Percentiles rank a stretch among this genome's conserved stretches.
These are phyloP conservation scores for Trisateles emortualis DNA, from an alignment of 2,888 invertebrate genomes.

Conservation along the genomic window DNA sequence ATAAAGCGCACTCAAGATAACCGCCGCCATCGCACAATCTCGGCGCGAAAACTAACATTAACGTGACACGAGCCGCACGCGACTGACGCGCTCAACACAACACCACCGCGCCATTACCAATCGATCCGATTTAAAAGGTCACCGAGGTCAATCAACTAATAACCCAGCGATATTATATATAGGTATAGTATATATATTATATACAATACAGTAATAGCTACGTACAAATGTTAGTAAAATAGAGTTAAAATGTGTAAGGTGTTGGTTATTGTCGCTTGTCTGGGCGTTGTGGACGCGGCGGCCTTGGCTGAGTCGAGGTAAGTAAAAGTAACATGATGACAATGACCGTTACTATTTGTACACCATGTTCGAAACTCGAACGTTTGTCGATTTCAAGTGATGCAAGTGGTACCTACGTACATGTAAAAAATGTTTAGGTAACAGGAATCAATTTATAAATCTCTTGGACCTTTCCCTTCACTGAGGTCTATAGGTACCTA, in stretches of 20 bases:
- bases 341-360: slow-evolving; percentile 5
- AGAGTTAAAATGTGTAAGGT: slow-evolving; percentile 28
- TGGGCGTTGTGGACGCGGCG: slow-evolving; percentile 45
- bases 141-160: slow-evolving; percentile 16
- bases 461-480: too few relatives aligned
- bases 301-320: slow-evolving; percentile 55
- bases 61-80: slow-evolving; percentile 5
- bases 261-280: slow-evolving; percentile 34
- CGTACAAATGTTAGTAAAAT: slow-evolving; percentile 31
- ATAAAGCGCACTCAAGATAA: slow-evolving; percentile 45
- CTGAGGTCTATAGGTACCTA: too few relatives aligned
- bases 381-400: not conserved
- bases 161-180: not conserved
- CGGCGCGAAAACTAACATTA: slow-evolving; percentile 31
- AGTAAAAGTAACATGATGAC: slow-evolving; percentile 35
- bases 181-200: too few relatives aligned
- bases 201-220: not conserved
- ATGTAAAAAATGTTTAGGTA: too few relatives aligned
- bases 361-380: not conserved
- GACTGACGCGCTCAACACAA: not conserved
- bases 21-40: slow-evolving; percentile 38
- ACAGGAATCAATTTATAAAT: too few relatives aligned
- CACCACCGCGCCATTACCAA: not conserved
- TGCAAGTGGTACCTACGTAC: too few relatives aligned
- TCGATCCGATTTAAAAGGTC: slow-evolving; percentile 26